Evolutionary conservation across 2,113 vertebrate genomes (phyloP), one percentile per base, ranked within the genome.

Genomic region (Illadopsis cleaveri): DNA sequence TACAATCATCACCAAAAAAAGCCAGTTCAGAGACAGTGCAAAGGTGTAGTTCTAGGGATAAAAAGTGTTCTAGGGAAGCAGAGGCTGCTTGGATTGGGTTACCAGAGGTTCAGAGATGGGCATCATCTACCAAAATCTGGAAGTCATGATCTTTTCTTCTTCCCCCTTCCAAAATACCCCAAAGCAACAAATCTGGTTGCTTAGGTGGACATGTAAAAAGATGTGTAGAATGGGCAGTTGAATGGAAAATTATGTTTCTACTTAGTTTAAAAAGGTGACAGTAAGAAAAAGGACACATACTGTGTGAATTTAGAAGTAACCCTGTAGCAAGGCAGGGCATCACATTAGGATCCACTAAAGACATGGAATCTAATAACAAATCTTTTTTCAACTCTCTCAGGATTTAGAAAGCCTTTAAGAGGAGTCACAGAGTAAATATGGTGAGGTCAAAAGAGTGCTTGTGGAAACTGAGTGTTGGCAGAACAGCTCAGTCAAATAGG

Each of bases 11-110:
- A 62, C 56, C 30, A 85, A 58, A 38, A 83, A 61, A 66, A 25
- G 13, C 12, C 27, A 31, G 16, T 19, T 73, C 58, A 81, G 62
- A 80, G 54, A 3, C 33, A 77, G 50, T 56, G 37, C 35, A 35
- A 17, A 71, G 40, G 17, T 25, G 9, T 33, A 38, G 24, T 57
- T 60, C 48, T 35, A 27, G 38, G 61, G 21, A 22, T 86, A 18
- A 61, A 37, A 68, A 14, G 8, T 1, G 0, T 69, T 6, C 48
- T 33, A 44, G 27, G 56, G 1, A 1, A 42, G 2, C 3, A 15
- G 57, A 60, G 33, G 22, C 24, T 81, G 58, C 28, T 35, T 35
- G 33, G 33, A 11, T 60, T 8, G 10, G 31, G 37, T 62, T 66
- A 30, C 57, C 28, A 23, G 38, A 30, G 7, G 11, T 37, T 50